Percentiles rank a stretch among this genome's conserved stretches.
phyloP scores from a whole-genome alignment of 2,888 invertebrate species.

The Byasa hedistus region DNA sequence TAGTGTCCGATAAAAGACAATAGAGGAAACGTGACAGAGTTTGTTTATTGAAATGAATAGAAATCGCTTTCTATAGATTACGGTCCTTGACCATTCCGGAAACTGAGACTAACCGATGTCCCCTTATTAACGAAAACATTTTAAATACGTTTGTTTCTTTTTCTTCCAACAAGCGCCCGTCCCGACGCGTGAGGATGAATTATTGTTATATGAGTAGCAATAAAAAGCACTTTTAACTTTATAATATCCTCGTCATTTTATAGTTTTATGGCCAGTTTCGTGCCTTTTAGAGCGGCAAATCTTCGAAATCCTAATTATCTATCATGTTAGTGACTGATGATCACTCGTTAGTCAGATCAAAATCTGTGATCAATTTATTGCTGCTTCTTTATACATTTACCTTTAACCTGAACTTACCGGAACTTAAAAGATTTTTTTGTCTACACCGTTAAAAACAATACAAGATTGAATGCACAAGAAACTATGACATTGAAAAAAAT shows the following conservation, averaged over 20 bases:
- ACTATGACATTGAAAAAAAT: too few relatives aligned
- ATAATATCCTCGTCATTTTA: conserved; percentile 69
- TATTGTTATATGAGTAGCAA: conserved; percentile 70
- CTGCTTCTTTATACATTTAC: conserved; percentile 3
- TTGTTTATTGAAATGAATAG: conserved; percentile 56
- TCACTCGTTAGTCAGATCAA: conserved; percentile 52
- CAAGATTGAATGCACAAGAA: too few relatives aligned
- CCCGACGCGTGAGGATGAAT: conserved; percentile 65
- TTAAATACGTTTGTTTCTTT: conserved; percentile 42
- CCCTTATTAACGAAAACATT: conserved; percentile 52
- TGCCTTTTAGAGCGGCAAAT: conserved; percentile 55
- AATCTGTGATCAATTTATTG: conserved; percentile 5
- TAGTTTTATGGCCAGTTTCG: conserved; percentile 65
- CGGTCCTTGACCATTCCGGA: conserved; percentile 70
- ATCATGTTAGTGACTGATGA: conserved; percentile 52
- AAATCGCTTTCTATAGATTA: conserved; percentile 59
- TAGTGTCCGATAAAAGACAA: conserved; percentile 52
- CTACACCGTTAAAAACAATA: not conserved
- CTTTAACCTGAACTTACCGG: too few relatives aligned
- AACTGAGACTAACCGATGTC: conserved; percentile 57
- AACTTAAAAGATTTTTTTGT: not conserved
- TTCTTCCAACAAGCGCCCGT: conserved; percentile 34
- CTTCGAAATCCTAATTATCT: conserved; percentile 41
- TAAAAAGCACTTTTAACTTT: conserved; percentile 60
- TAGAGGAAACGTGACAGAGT: conserved; percentile 64